Evolutionary conservation across 2,888 invertebrate species (phyloP), one percentile per base, ranked within the genome.

Genomic region (Euphydryas editha): DNA sequence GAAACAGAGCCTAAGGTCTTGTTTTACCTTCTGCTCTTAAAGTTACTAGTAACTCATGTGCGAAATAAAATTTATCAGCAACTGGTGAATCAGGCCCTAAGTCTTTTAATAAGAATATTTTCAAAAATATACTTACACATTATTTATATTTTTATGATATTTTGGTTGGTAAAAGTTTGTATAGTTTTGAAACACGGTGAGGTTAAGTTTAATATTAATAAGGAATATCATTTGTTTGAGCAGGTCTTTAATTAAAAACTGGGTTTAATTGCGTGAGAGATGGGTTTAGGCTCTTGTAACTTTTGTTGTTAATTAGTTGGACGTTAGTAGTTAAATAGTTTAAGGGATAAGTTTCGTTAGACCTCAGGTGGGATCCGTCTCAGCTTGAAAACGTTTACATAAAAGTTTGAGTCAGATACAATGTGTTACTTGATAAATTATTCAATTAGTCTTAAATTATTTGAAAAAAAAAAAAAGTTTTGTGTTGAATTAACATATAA

Each of bases 271-370:
- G 56, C 18, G 13, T 37, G 37, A 56, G 24, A 55, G 36, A 56
- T 18, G 55, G 56, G 37, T 37, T 37, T 37, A 56, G 56, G 56
- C 37, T 20, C 18, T 56, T 56, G 18, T 13, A 56, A 56, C 56
- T 56, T 56, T 56, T 51, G 56, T 56, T 39, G 56, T 39, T 56
- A 56, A 56, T 56, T 56, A 56, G 56, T 56, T 39, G 36, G 13
- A 51, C 49, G 15, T 37, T 7, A 30, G 6, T 30, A 30, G 30
- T 30, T 30, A 30, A 30, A 30, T 30, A 30, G 30, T 30, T 30
- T 30, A 2, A 30, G 30, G 30, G 6, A 8, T 8, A 56, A 56
- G 37, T 56, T 56, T 24, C 49, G 37, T 56, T 37, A 18, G 18
- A 56, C 37, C 56, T 56, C 56, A 56, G 56, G 37, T 37, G 37